Evolutionary conservation across 2,797 vertebrate genomes (phyloP).

Genomic region (Amblyraja radiata): DNA sequence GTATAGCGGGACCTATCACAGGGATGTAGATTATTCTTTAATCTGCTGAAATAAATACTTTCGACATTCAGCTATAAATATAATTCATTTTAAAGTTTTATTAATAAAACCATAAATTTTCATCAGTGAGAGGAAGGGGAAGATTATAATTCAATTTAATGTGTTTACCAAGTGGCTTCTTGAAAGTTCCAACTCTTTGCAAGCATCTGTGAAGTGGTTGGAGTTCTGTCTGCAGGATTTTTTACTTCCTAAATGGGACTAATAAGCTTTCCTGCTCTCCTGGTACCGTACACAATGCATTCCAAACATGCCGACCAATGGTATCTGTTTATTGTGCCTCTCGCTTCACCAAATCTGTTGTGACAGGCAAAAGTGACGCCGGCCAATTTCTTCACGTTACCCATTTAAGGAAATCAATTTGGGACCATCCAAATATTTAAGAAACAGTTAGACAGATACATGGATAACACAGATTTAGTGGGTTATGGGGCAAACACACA

Average conservation of each 20-base stretch:
- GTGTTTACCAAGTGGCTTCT: background rate
- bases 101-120: background rate
- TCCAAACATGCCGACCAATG: background rate
- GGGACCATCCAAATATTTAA: too few species aligned
- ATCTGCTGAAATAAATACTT: constrained; percentile 10
- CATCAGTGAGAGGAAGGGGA: background rate
- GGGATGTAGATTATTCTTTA: constrained; percentile 25
- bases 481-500: too few species aligned
- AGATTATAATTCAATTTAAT: background rate
- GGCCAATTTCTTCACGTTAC: constrained; percentile 7
- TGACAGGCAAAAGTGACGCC: background rate
- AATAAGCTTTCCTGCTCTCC: background rate
- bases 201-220: background rate
- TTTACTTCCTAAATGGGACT: background rate
- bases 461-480: too few species aligned
- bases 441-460: too few species aligned
- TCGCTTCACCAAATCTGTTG: background rate
- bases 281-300: constrained; percentile 7
- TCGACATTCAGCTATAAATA: background rate
- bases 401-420: constrained; percentile 23
- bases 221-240: background rate
- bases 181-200: background rate
- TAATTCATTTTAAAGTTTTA: background rate
- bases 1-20: background rate
- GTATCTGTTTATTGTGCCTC: constrained; percentile 16